phyloP scores from a whole-genome alignment of 30 jellyfish, hydroid and myxozoan species.

The Sanderia malayensis region DNA sequence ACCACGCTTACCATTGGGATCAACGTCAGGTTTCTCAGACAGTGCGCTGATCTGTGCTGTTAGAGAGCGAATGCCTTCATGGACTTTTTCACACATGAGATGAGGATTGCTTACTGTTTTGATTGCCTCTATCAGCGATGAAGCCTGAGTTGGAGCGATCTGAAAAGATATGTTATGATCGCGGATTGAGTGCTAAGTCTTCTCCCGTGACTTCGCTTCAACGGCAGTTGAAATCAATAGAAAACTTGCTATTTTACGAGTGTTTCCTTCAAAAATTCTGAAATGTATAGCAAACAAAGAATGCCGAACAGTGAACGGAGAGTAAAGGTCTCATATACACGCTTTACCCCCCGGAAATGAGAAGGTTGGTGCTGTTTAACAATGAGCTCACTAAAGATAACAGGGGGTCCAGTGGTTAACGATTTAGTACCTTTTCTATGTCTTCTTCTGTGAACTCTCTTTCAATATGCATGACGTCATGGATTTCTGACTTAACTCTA shows the following conservation, averaged over 20 bases:
- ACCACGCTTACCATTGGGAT: constrained; percentile 79
- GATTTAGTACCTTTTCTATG: constrained; percentile 58
- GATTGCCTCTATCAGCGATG: constrained; percentile 75
- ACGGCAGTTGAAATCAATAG: no score
- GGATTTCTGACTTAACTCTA: constrained; percentile 91
- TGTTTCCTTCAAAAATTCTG: no score
- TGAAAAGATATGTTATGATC: constrained; percentile 36
- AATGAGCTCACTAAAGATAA: no score
- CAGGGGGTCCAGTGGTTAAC: no score
- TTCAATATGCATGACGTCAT: constrained; percentile 82
- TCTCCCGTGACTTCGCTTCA: no score
- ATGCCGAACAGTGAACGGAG: no score
- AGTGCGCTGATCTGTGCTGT: constrained; percentile 68
- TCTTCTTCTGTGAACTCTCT: constrained; percentile 79
- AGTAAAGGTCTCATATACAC: no score
- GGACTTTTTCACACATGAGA: constrained; percentile 69
- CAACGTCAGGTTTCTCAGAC: constrained; percentile 52
- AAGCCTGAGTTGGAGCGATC: constrained; percentile 64
- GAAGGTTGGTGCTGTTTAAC: no score
- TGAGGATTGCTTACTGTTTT: constrained; percentile 77
- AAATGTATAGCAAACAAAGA: no score
- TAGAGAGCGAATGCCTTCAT: constrained; percentile 61
- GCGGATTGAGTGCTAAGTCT: no score
- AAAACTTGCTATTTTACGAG: no score
- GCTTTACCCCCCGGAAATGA: no score